These are phyloP conservation scores for Drosophila arawakana DNA, from an alignment of 1,140 invertebrate genomes.

Conservation along the genomic window DNA sequence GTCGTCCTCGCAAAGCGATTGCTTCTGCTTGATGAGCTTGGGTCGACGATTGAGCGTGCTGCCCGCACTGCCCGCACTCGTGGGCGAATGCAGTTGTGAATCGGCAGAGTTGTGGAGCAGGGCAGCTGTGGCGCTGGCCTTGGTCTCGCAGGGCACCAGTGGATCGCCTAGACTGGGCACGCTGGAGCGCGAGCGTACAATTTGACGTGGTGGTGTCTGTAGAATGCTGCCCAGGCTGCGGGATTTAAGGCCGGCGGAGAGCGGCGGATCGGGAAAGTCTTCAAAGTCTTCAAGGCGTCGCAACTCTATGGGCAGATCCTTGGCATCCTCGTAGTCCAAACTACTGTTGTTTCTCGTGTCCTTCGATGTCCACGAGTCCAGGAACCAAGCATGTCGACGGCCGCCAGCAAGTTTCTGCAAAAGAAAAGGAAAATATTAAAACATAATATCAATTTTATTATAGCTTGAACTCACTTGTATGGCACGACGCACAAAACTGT, in stretches of 20 bases:
- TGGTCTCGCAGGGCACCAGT: slow-evolving; percentile 54
- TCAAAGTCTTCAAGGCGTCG: slow-evolving; percentile 92
- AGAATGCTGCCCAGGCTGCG: slow-evolving; percentile 91
- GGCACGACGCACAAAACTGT: slow-evolving; percentile 95
- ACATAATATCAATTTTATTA: not conserved
- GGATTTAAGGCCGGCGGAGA: slow-evolving; percentile 83
- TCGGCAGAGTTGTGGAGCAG: slow-evolving; percentile 59
- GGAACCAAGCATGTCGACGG: slow-evolving; percentile 89
- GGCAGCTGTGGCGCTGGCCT: slow-evolving; percentile 55
- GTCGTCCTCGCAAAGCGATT: slow-evolving; percentile 90
- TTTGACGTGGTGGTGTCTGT: slow-evolving; percentile 88
- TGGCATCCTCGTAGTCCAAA: slow-evolving; percentile 87
- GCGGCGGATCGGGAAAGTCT: slow-evolving; percentile 85
- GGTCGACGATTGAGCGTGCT: slow-evolving; percentile 84
- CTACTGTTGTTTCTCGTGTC: slow-evolving; percentile 86
- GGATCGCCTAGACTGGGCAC: slow-evolving; percentile 88
- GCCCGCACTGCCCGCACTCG: slow-evolving; percentile 65
- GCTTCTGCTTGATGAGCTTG: slow-evolving; percentile 91
- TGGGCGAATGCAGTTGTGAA: slow-evolving; percentile 55
- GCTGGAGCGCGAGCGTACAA: slow-evolving; percentile 90
- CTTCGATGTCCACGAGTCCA: slow-evolving; percentile 90
- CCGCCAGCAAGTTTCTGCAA: slow-evolving; percentile 90
- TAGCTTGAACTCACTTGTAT: slow-evolving; percentile 87
- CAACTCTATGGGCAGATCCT: slow-evolving; percentile 94
- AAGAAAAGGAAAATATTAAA: slow-evolving; percentile 2